Base-by-base conservation (phyloP, 2,888 invertebrate genomes). In the Gymnosoma rotundatum region DNA sequence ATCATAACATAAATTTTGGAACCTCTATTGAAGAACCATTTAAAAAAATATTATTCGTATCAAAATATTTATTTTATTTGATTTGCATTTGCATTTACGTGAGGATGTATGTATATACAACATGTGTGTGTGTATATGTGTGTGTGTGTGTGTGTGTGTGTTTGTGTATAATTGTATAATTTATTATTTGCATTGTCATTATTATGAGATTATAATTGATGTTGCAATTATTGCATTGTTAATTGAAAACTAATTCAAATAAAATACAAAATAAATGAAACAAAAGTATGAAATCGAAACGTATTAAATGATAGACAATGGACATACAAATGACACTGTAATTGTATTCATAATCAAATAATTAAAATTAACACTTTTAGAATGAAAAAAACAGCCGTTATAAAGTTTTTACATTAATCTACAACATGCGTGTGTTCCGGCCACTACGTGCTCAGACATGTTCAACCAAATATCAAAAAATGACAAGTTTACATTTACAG, bases 201-300 rank as follows among this genome's bases (percentile, higher is more conserved):
- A 9, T 16, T 54, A 36, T 25, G 7, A n/a, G n/a, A 38, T 50
- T 50, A 16, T 74, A 14, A 18, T 25, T n/a, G 25, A 14, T 45
- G 18, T 20, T 32, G 48, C 16, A 16, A n/a, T 32, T 32, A 12
- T 25, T 50, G 50, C 21, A 21, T 12, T 50, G 48, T 67, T 52
- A 36, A 58, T 76, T 67, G 38, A 58, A 66, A 76, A 76, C 66
- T 50, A 76, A 67, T 50, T 58, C 58, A 50, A 38, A 38, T 50
- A 21, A 66, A 66, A 48, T 58, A n/a, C 48, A 21, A 64, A 56
- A 63, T 36, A 60, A 60, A 36, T 38, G 3, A 66, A 66, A 36
- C 48, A 66, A 58, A 56, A 56, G 14, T 45, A 64, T 64, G 48
- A 72, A 72, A 52, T 73, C 74, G 25, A 42, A 58, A 56, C 48